Conservation (phyloP, 2,797 vertebrate species). For the Streptopelia turtur region DNA sequence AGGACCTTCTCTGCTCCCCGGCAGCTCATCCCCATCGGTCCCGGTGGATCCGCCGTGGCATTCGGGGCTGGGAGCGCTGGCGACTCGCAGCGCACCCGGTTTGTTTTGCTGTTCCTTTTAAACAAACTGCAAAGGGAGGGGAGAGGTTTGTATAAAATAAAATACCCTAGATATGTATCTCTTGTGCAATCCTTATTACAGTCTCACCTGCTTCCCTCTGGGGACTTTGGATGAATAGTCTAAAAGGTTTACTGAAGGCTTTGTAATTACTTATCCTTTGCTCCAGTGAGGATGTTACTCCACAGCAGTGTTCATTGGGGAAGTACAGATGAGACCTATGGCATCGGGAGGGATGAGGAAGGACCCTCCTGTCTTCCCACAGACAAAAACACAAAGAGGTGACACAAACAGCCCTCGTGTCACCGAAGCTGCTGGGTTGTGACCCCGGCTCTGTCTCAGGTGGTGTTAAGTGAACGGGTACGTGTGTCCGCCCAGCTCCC, state of each 20-base stretch:
- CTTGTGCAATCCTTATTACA: background rate
- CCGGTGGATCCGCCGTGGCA: background rate
- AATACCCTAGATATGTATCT: background rate
- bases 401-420: background rate
- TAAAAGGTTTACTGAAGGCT: background rate
- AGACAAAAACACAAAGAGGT: background rate
- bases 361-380: background rate
- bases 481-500: background rate
- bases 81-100: background rate
- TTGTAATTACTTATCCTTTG: background rate
- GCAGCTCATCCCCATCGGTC: background rate
- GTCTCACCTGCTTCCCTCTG: slow-evolving; percentile 51
- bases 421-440: background rate
- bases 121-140: background rate
- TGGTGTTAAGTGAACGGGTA: accelerated
- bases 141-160: slow-evolving; percentile 3
- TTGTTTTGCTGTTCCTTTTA: background rate
- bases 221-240: background rate
- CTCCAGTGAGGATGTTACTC: background rate
- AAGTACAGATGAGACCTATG: background rate
- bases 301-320: accelerated
- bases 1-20: background rate
- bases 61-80: background rate
- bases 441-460: accelerated
- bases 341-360: background rate